Evolutionary conservation across 2,888 invertebrate species (phyloP).

Genomic region (Aphrophora alni): DNA sequence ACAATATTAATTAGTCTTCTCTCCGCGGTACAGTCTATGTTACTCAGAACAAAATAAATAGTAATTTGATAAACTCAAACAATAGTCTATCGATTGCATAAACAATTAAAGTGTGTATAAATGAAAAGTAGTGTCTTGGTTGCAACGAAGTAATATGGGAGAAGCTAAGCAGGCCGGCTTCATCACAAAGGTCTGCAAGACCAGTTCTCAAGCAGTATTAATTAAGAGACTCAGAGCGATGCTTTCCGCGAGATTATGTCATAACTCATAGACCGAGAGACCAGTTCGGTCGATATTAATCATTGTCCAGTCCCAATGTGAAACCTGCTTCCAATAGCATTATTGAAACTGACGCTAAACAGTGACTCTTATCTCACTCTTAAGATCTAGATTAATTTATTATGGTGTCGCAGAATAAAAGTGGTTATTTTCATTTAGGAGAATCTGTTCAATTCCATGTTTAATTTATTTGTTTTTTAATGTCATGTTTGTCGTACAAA

Average conservation of each 20-base stretch:
- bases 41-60: not conserved
- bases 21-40: not conserved
- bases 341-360: not conserved
- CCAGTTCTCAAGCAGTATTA: not conserved
- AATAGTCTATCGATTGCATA: not conserved
- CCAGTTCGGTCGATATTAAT: constrained; percentile 1
- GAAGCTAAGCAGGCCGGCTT: not conserved
- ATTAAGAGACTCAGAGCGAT: not conserved
- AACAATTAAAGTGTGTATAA: not conserved
- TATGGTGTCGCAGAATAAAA: not conserved
- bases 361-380: not conserved
- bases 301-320: constrained; percentile 1
- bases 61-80: not conserved
- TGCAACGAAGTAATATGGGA: not conserved
- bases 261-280: not conserved
- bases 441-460: no score
- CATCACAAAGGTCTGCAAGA: not conserved
- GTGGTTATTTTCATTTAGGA: not conserved
- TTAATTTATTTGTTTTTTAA: no score
- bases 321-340: not conserved
- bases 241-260: constrained; percentile 1
- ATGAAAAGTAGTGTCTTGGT: not conserved
- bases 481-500: no score
- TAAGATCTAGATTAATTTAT: not conserved
- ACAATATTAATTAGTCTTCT: not conserved